phyloP scores from a whole-genome alignment of 2,888 invertebrate genomes.

The Andricus curvator region DNA sequence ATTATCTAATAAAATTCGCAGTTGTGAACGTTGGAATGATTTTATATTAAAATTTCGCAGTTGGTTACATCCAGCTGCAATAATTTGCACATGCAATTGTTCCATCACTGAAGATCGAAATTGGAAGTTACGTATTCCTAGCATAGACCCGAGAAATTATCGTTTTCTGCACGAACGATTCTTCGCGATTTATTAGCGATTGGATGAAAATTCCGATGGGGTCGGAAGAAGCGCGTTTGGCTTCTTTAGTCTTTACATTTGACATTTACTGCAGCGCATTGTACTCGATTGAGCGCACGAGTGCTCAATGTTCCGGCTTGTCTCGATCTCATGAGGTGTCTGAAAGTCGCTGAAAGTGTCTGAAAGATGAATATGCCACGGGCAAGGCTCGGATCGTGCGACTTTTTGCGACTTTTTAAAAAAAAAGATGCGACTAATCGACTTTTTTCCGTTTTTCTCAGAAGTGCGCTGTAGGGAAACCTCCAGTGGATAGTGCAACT shows the following conservation, averaged over 20 bases:
- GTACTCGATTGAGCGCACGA: slow-evolving; percentile 16
- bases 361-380: slow-evolving; percentile 35
- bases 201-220: slow-evolving; percentile 27
- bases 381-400: background rate
- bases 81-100: background rate
- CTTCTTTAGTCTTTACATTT: slow-evolving; percentile 31
- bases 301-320: slow-evolving; percentile 26
- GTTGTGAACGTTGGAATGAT: background rate
- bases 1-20: background rate
- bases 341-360: slow-evolving; percentile 10
- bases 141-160: background rate
- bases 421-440: no score
- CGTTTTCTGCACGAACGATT: slow-evolving; percentile 2
- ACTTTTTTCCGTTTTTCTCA: no score
- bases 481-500: no score
- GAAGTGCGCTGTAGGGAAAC: no score
- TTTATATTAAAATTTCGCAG: background rate
- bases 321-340: slow-evolving; percentile 10
- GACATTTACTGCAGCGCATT: slow-evolving; percentile 36
- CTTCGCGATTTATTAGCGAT: slow-evolving; percentile 11
- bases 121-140: background rate
- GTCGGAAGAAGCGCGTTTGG: slow-evolving; percentile 3
- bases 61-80: background rate
- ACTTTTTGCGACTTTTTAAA: no score
- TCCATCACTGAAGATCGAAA: background rate